Evolutionary conservation across 2,113 vertebrate genomes (phyloP).

Genomic region (Lanius ludovicianus): DNA sequence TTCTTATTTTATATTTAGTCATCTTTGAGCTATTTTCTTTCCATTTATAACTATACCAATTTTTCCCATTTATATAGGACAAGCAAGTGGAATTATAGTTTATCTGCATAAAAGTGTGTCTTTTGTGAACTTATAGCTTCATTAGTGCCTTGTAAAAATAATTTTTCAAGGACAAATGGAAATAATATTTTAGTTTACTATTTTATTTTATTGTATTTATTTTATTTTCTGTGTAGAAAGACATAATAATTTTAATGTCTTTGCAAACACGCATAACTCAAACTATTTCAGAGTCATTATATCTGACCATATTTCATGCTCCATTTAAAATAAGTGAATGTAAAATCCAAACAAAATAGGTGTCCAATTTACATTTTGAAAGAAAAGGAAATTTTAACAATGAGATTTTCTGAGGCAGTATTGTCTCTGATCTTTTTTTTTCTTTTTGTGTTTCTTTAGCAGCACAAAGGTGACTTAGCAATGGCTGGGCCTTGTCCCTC

Average conservation of each 20-base stretch:
- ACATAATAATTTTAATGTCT: neutral
- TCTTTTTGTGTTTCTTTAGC: neutral
- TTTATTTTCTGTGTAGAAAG: neutral
- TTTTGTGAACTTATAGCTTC: neutral
- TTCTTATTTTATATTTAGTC: neutral
- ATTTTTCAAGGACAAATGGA: neutral
- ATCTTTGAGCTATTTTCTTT: neutral
- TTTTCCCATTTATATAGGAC: neutral
- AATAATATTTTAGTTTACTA: neutral
- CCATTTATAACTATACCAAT: neutral
- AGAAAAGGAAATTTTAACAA: neutral
- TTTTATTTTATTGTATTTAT: neutral
- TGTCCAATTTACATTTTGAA: neutral
- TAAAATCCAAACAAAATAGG: neutral
- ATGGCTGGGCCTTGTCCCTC: neutral
- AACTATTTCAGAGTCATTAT: neutral
- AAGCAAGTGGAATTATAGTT: neutral
- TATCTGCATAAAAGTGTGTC: neutral
- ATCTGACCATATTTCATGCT: neutral
- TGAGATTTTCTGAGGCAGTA: neutral
- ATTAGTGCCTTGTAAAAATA: neutral
- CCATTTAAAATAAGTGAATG: neutral
- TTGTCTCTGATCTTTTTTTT: neutral
- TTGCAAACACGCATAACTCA: neutral
- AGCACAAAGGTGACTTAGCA: neutral